Base-by-base conservation (phyloP, 2,797 vertebrate species). In the Girardinus metallicus region DNA sequence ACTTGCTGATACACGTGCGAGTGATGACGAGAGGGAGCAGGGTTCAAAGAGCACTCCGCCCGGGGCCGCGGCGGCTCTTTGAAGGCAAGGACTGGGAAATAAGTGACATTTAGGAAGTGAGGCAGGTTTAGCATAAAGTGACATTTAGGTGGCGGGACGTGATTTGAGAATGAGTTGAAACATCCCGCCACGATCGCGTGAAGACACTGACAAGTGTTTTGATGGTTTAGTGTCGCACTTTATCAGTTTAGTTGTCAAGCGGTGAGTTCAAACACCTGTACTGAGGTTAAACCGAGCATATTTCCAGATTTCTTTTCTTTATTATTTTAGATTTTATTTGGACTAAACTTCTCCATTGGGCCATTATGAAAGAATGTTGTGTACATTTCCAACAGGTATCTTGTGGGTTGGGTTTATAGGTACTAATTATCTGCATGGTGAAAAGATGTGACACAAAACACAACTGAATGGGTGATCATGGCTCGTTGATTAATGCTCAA, bases 21-120 rank as follows among this genome's bases (percentile, higher is more conserved):
- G 87, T 93, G 91, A 95, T 93, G 94, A 95, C 90, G 91, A 88
- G 89, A 86, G 92, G 85, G 83, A 92, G 93, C 2, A 77, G 87
- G 92, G 94, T 95, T 96, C 94, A 96, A 88, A 93, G 93, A 93
- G 92, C 93, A 93, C 83, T 72, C 80, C 88, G 94, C 93, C 92
- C 72, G 74, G 80, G 93, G 94, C 91, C 83, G 89, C 86, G 87
- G 75, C 77, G 75, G 88, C 86, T 88, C 88, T 93, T 89, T 86
- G 91, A 83, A 93, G 91, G 81, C 87, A 85, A 77, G 88, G 84
- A 84, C 85, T 83, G 88, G 86, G 84, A 91, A 89, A 91, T 90
- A 91, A 91, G 93, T 95, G 95, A 92, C 95, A 95, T 95, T 94
- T 93, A 94, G 87, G 86, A 77, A 83, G 87, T 83, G 75, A 86